Evolutionary conservation across 2,113 vertebrate species (phyloP), one percentile per base, ranked within the genome.

Genomic region (Pteronura brasiliensis): DNA sequence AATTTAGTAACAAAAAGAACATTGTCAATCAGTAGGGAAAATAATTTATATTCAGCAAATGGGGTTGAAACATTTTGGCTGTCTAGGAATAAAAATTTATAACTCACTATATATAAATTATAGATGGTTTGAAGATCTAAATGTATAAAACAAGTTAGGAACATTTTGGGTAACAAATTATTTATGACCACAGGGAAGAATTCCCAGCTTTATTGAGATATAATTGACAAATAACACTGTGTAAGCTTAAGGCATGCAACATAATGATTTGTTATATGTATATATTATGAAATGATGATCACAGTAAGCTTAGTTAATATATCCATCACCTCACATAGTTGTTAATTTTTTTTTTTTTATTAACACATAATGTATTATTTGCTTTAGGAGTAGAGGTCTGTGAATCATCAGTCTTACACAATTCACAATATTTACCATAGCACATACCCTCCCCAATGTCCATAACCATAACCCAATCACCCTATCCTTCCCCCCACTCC

Each of bases 1-100:
- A 85, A 52, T 61, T 95, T 95, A 69, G 47, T 84, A 81, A 76
- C 84, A 96, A 80, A 94, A 67, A n/a, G 69, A 90, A 31, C 25
- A 27, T 52, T 82, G n/a, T 59, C 44, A 49, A 9, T 31, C 34
- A 36, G 1, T 93, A 27, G 59, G 23, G 13, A 94, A 92, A 77
- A 23, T 49, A 94, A 65, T 85, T 72, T 88, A 76, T 83, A 77
- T 76, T 92, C 42, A 82, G 65, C 69, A 86, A 89, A 82, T 71
- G 42, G 76, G 11, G 21, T 92, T 88, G 90, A 85, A 81, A 90
- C 31, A 52, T 86, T 79, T 79, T 69, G 65, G 4, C 23, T 79
- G 1, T 77, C 29, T 69, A n/a, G 59, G 39, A 89, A 63, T 81
- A 74, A 95, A 92, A 82, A 52, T 85, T n/a, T 92, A 36, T 52